Conservation (phyloP, 1,140 invertebrate species). For the Drosophila sulfurigaster region DNA sequence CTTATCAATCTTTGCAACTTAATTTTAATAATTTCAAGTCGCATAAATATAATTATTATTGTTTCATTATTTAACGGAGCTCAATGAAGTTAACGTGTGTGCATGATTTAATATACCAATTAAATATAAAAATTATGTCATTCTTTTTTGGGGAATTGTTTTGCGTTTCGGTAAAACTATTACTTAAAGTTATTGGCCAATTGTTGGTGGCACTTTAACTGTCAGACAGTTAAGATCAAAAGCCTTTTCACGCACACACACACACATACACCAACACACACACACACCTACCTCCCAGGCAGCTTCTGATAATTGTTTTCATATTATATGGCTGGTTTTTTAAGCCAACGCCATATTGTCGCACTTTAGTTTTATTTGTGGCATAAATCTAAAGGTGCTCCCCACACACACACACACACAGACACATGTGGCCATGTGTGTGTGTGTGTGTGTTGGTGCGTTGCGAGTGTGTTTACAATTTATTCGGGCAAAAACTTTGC, state of each 20-base stretch:
- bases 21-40: too few relatives aligned
- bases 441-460: conserved; percentile 47
- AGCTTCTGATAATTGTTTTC: conserved; percentile 71
- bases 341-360: conserved; percentile 72
- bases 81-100: too few relatives aligned
- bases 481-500: conserved; percentile 70
- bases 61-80: too few relatives aligned
- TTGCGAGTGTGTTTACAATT: conserved; percentile 65
- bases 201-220: neutral
- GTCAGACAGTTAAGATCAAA: conserved; percentile 31
- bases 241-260: conserved; percentile 7
- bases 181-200: conserved; percentile 1
- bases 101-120: too few relatives aligned
- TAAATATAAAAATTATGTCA: too few relatives aligned
- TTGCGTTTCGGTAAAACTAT: neutral
- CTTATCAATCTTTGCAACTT: too few relatives aligned
- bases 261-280: too few relatives aligned
- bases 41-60: too few relatives aligned
- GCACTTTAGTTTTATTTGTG: conserved; percentile 76
- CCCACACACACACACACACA: conserved; percentile 29
- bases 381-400: conserved; percentile 66
- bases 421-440: conserved; percentile 5
- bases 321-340: conserved; percentile 61
- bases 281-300: conserved; percentile 10
- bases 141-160: neutral